These are phyloP conservation scores for Rattus rattus DNA, from an alignment of 2,113 vertebrate genomes.

Conservation along the genomic window DNA sequence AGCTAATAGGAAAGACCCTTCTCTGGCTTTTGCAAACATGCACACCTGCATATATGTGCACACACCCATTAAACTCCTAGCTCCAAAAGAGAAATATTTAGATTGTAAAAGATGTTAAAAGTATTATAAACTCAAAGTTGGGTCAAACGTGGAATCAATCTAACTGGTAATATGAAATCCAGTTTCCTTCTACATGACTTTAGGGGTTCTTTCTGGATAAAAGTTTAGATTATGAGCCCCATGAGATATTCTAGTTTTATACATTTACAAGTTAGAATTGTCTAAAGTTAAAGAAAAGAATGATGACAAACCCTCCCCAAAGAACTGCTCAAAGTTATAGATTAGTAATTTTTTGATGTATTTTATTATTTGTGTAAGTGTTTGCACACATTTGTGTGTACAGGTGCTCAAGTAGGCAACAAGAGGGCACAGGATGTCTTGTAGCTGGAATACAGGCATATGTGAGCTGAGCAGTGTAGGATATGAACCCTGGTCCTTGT, in stretches of 20 bases:
- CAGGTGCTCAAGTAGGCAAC: too few species aligned
- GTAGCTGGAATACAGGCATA: background rate
- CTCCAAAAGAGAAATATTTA: constrained; percentile 1
- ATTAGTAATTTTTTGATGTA: background rate
- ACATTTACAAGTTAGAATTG: background rate
- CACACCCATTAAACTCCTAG: background rate
- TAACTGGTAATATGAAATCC: constrained; percentile 27
- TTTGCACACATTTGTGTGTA: background rate
- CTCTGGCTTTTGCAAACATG: background rate
- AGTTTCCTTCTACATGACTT: constrained; percentile 27
- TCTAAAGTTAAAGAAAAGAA: background rate
- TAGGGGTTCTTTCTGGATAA: background rate
- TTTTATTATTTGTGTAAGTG: background rate
- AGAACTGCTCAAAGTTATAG: background rate
- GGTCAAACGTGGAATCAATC: background rate
- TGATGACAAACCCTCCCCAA: too few species aligned
- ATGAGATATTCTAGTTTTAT: constrained; percentile 28
- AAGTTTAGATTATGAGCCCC: background rate
- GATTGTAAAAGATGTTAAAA: constrained; percentile 31
- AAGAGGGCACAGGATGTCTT: background rate
- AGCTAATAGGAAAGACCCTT: background rate
- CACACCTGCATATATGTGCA: background rate
- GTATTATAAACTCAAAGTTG: constrained; percentile 32
- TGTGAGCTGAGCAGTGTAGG: background rate
- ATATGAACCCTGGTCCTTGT: background rate